phyloP scores from a whole-genome alignment of 2,113 vertebrate genomes.

The Rutilus rutilus region DNA sequence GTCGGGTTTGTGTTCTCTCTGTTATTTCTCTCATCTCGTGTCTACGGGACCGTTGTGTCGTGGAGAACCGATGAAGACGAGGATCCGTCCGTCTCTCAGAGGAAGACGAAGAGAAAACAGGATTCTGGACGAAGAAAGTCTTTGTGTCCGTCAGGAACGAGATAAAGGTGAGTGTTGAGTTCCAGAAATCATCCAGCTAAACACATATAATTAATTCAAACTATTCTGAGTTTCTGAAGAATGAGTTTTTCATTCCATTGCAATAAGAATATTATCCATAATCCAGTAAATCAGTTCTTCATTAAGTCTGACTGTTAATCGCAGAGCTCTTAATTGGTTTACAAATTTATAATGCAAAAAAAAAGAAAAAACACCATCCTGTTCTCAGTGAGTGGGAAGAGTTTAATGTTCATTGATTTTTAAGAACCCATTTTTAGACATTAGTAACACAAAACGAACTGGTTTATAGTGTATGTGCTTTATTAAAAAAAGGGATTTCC shows the following conservation, averaged over 20 bases:
- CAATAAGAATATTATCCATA: slow-evolving; percentile 44
- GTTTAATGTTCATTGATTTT: slow-evolving; percentile 24
- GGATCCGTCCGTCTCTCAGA: too few species aligned
- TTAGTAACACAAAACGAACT: neutral
- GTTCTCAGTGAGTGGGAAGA: slow-evolving; percentile 41
- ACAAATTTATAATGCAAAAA: slow-evolving; percentile 29
- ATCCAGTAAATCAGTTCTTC: slow-evolving; percentile 53
- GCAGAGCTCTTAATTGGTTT: slow-evolving; percentile 48
- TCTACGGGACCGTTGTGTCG: neutral
- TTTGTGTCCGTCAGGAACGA: too few species aligned
- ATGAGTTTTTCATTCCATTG: neutral
- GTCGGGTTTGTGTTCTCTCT: too few species aligned
- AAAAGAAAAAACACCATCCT: slow-evolving; percentile 20
- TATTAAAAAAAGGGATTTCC: too few species aligned
- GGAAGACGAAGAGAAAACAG: neutral
- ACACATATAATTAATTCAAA: slow-evolving; percentile 1
- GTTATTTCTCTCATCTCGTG: slow-evolving; percentile 2
- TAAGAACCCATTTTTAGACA: neutral
- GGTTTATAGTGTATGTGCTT: neutral
- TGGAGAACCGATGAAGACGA: neutral
- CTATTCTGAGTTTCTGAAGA: slow-evolving; percentile 37
- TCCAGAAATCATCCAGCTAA: neutral
- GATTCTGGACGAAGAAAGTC: neutral
- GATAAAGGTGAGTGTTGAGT: neutral
- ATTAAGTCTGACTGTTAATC: slow-evolving; percentile 54